phyloP scores from a whole-genome alignment of 2,888 invertebrate species.

The Platynereis dumerilii region DNA sequence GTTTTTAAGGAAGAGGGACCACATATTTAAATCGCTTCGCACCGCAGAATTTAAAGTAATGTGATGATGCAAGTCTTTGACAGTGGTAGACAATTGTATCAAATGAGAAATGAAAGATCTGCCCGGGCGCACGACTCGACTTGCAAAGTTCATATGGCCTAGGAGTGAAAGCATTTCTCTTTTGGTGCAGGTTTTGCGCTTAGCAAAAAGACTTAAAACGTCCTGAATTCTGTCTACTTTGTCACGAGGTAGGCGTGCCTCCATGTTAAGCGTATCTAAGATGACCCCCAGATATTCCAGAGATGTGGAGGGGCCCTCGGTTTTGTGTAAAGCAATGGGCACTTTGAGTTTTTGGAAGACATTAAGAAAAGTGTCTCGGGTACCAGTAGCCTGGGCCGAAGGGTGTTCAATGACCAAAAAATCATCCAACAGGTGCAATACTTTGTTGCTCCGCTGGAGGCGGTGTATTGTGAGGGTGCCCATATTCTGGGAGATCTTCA shows the following conservation, averaged over 20 bases:
- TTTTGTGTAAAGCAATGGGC: constrained; percentile 30
- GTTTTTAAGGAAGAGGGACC: no score
- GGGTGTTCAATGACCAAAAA: no score
- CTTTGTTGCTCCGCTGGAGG: no score
- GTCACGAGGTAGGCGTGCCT: constrained; percentile 20
- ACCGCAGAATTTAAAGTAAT: constrained; percentile 13
- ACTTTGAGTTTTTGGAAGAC: constrained; percentile 30
- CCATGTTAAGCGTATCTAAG: constrained; percentile 32
- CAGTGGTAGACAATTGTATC: constrained; percentile 21
- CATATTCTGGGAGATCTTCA: no score
- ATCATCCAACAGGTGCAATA: no score
- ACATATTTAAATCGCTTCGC: no score
- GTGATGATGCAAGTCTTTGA: constrained; percentile 20
- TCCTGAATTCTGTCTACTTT: no score
- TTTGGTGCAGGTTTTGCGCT: constrained; percentile 29
- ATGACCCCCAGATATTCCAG: constrained; percentile 36
- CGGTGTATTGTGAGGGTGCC: no score
- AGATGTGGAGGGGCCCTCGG: constrained; percentile 25
- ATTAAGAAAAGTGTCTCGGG: no score
- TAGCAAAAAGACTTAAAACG: constrained; percentile 12
- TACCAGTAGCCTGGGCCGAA: no score
- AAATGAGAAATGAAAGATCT: constrained; percentile 33
- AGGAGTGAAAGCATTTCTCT: constrained; percentile 25
- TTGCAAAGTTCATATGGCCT: constrained; percentile 21
- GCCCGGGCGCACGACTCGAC: constrained; percentile 28